phyloP scores from a whole-genome alignment of 2,113 vertebrate species.

The Aviceda subcristata region DNA sequence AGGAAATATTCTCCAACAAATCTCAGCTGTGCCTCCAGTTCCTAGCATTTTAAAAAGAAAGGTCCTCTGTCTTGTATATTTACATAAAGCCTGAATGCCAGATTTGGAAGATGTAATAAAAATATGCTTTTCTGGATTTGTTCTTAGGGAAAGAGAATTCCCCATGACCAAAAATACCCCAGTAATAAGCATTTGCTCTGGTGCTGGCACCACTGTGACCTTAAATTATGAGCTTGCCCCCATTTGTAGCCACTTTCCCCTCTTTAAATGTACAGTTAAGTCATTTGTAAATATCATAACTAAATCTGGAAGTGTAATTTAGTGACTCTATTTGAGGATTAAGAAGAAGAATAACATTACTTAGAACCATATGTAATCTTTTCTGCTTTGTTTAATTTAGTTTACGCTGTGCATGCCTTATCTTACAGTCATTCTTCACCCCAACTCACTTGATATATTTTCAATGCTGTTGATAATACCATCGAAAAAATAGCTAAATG shows the following conservation, averaged over 20 bases:
- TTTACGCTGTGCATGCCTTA: background rate
- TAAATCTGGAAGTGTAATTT: conserved; percentile 56
- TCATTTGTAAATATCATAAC: conserved; percentile 55
- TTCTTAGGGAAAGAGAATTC: conserved; percentile 33
- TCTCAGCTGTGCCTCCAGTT: conserved; percentile 7
- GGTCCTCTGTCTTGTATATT: background rate
- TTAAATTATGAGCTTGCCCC: conserved; percentile 39
- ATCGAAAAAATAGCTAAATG: background rate
- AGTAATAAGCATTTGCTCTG: conserved; percentile 28
- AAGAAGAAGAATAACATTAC: conserved; percentile 16
- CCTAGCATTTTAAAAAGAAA: conserved; percentile 22
- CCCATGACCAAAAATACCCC: conserved; percentile 18
- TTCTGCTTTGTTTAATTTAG: conserved; percentile 29
- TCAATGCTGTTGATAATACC: background rate
- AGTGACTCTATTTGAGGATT: conserved; percentile 45
- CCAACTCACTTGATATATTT: background rate
- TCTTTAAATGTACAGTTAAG: conserved; percentile 28
- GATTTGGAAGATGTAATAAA: conserved; percentile 44
- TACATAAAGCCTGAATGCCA: background rate
- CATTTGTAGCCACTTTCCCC: conserved; percentile 13
- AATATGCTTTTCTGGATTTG: conserved; percentile 32
- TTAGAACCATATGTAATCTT: conserved; percentile 6
- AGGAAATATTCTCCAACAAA: background rate
- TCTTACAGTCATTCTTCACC: conserved; percentile 27
- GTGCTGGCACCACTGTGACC: background rate